phyloP scores from a whole-genome alignment of 1,140 invertebrate genomes.

The Lucilia cuprina region DNA sequence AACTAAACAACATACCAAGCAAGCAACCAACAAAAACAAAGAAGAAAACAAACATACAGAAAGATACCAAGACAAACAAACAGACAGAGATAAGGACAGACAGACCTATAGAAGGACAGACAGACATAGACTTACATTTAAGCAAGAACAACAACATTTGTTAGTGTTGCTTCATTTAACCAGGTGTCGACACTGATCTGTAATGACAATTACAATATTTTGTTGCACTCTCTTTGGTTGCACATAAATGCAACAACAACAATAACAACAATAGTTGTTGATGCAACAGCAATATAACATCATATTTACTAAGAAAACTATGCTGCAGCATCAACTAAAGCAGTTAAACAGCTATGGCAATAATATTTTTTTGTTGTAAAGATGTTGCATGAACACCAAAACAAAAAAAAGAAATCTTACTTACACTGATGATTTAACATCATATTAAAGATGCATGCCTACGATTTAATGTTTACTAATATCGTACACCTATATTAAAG shows the following conservation, averaged over 20 bases:
- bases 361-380: background rate
- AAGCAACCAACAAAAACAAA: background rate
- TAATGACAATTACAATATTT: slow-evolving; percentile 55
- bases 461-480: slow-evolving; percentile 35
- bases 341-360: background rate
- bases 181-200: slow-evolving; percentile 58
- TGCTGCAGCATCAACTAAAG: background rate
- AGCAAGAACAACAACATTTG: slow-evolving; percentile 35
- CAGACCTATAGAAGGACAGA: background rate
- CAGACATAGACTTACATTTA: background rate
- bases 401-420: background rate
- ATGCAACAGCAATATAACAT: slow-evolving; percentile 10
- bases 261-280: background rate
- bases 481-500: slow-evolving; percentile 26
- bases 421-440: slow-evolving; percentile 28
- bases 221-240: slow-evolving; percentile 16
- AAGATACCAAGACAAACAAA: background rate
- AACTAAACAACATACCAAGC: background rate
- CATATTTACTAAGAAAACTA: slow-evolving; percentile 26
- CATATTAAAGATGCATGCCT: slow-evolving; percentile 30
- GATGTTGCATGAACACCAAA: background rate
- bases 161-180: slow-evolving; percentile 57
- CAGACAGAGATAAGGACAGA: background rate
- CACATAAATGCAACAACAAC: background rate
- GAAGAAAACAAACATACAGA: background rate